A percentile compares a stretch with the other conserved stretches of the same genome.
Evolutionary conservation across 1,140 invertebrate genomes (phyloP).

Genomic region (Cydia amplana): DNA sequence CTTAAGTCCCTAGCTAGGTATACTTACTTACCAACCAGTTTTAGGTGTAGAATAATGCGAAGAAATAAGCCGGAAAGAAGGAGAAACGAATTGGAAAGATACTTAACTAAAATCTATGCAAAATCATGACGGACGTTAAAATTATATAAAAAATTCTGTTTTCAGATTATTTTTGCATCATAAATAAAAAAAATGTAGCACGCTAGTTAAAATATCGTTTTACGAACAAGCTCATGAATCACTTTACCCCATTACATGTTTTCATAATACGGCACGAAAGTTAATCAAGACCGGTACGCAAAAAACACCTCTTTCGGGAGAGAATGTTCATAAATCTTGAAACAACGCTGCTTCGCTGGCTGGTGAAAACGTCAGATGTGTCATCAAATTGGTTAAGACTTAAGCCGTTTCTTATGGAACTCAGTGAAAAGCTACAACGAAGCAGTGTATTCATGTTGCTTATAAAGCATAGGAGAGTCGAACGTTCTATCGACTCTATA

Average conservation of each 20-base stretch:
- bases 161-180: background rate
- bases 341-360: background rate
- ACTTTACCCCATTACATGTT: conserved; percentile 13
- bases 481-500: background rate
- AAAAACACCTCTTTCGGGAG: conserved; percentile 26
- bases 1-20: no score
- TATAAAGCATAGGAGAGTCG: background rate
- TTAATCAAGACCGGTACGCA: conserved; percentile 21
- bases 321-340: conserved; percentile 20
- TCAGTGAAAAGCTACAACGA: background rate
- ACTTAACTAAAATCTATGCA: no score
- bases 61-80: no score
- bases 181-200: background rate
- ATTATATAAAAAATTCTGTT: no score
- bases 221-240: conserved; percentile 4
- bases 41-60: no score
- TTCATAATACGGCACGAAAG: conserved; percentile 14
- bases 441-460: background rate
- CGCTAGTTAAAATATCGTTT: background rate
- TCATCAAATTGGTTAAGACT: background rate
- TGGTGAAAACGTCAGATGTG: background rate
- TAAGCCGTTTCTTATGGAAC: background rate
- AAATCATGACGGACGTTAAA: no score
- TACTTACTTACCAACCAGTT: no score
- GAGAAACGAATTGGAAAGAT: no score